Percentiles rank a stretch among this genome's conserved stretches.
phyloP scores from a whole-genome alignment of 2,797 vertebrate species.

The Ibycter americanus region DNA sequence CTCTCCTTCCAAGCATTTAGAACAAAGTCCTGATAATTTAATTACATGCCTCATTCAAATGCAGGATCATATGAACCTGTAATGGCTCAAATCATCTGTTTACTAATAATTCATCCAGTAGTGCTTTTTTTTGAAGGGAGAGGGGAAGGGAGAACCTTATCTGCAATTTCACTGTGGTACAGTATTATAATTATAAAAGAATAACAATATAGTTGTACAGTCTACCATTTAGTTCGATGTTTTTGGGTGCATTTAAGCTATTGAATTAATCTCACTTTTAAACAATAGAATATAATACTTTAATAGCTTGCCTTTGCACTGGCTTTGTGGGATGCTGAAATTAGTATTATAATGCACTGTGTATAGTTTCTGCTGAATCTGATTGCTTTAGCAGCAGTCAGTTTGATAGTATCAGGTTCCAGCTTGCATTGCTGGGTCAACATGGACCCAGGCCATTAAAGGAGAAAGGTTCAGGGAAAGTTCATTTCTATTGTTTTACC shows the following conservation, averaged over 20 bases:
- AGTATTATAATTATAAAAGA: slow-evolving; percentile 70
- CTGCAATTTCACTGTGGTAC: slow-evolving; percentile 65
- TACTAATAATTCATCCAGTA: slow-evolving; percentile 67
- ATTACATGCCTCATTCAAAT: slow-evolving; percentile 68
- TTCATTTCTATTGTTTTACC: slow-evolving; percentile 96
- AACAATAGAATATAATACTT: slow-evolving; percentile 89
- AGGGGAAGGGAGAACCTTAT: slow-evolving; percentile 66
- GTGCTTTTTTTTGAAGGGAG: slow-evolving; percentile 18
- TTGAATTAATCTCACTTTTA: slow-evolving; percentile 82
- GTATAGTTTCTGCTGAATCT: slow-evolving; percentile 93
- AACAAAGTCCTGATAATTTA: slow-evolving; percentile 67
- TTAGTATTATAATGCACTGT: slow-evolving; percentile 84
- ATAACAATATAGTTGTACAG: slow-evolving; percentile 67
- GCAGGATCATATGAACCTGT: slow-evolving; percentile 62
- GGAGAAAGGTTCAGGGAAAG: slow-evolving; percentile 98
- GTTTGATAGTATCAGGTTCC: slow-evolving; percentile 95
- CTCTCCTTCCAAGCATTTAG: slow-evolving; percentile 48
- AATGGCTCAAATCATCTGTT: slow-evolving; percentile 71
- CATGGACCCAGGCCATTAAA: slow-evolving; percentile 92
- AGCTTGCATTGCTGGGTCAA: slow-evolving; percentile 92
- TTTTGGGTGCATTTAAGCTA: slow-evolving; percentile 72
- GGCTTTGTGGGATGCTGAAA: slow-evolving; percentile 88
- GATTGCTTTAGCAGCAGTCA: slow-evolving; percentile 94
- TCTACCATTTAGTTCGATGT: slow-evolving; percentile 57
- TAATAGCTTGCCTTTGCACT: slow-evolving; percentile 84